Evolutionary conservation across 2,797 vertebrate genomes (phyloP), one percentile per base, ranked within the genome.

Genomic region (Enoplosus armatus): DNA sequence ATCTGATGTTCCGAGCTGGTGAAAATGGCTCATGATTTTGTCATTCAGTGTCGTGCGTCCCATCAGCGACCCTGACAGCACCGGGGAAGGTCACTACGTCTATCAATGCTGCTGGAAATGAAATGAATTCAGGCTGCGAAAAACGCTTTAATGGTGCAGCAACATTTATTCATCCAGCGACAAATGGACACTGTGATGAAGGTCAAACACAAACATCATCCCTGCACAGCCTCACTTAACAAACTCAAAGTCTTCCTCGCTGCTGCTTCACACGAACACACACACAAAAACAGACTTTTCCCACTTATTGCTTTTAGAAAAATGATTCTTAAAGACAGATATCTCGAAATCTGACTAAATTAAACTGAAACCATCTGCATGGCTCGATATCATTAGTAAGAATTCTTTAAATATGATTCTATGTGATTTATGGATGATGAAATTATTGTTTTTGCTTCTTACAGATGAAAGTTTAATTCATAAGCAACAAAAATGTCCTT

Each of bases 171-270:
- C 45, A 74, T 39, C 14, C 31, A 1, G 20, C 3, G 29, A 50
- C 39, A 43, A 63, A 77, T 9, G 5, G 68, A 77, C 39, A 26
- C 43, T 2, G 26, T 8, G 39, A 56, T 18, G 58, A 63, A 61
- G 74, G 75, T 50, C 47, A 14, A 27, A 6, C 54, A 31, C 33
- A 31, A 9, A 37, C 53, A 22, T 37, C 50, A 27, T 11, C 15
- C 12, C 14, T 14, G 37, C 47, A 41, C 37, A 4, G 9, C 18
- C 5, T 24, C 2, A 9, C 31, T 58, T 45, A 9, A 70, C 35
- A 35, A 43, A 51, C 4, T 4, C 37, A 39, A 16, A 31, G n/a
- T 37, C 29, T 1, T 47, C 39, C 16, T 33, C 24, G 1, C 59
- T 20, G 33, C 47, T 10, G 12, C 6, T 27, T 18, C 48, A 50